phyloP scores from a whole-genome alignment of 2,888 invertebrate species.

The Paralinhomoeus sp. region DNA sequence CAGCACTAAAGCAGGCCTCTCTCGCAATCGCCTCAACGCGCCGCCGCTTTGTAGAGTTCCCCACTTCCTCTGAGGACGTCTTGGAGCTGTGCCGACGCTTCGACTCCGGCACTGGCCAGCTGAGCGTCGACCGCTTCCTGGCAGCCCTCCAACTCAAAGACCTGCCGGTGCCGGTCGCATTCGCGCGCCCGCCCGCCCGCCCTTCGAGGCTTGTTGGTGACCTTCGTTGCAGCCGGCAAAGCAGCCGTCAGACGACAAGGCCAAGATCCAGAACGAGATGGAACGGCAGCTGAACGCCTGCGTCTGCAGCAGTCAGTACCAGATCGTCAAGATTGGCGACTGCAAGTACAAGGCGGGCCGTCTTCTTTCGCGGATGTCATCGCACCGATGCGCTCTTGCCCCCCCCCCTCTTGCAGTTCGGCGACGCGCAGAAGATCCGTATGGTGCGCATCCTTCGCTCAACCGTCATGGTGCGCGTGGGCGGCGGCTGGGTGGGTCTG shows the following conservation, averaged over 20 bases:
- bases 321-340: slow-evolving; percentile 96
- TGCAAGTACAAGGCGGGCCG: slow-evolving; percentile 80
- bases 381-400: background rate
- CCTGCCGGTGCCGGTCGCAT: no score
- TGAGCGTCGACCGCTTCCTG: slow-evolving; percentile 97
- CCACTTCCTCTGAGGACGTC: slow-evolving; percentile 90
- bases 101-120: slow-evolving; percentile 77
- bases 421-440: slow-evolving; percentile 90
- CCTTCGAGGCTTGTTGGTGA: no score
- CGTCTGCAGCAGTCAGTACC: slow-evolving; percentile 87
- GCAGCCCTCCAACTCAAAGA: slow-evolving; percentile 48
- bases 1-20: no score
- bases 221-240: background rate
- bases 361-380: slow-evolving; percentile 1
- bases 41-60: slow-evolving; percentile 44
- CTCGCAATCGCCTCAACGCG: no score
- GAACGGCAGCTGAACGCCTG: slow-evolving; percentile 84
- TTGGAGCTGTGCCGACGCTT: slow-evolving; percentile 92
- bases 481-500: slow-evolving; percentile 96
- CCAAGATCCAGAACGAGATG: slow-evolving; percentile 94
- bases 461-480: slow-evolving; percentile 98
- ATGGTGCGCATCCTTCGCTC: slow-evolving; percentile 90
- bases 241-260: slow-evolving; percentile 65
- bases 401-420: slow-evolving; percentile 63
- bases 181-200: no score